Percentiles rank a stretch among this genome's conserved stretches.
phyloP scores from a whole-genome alignment of 2,888 invertebrate species.

The Agrotis ipsilon region DNA sequence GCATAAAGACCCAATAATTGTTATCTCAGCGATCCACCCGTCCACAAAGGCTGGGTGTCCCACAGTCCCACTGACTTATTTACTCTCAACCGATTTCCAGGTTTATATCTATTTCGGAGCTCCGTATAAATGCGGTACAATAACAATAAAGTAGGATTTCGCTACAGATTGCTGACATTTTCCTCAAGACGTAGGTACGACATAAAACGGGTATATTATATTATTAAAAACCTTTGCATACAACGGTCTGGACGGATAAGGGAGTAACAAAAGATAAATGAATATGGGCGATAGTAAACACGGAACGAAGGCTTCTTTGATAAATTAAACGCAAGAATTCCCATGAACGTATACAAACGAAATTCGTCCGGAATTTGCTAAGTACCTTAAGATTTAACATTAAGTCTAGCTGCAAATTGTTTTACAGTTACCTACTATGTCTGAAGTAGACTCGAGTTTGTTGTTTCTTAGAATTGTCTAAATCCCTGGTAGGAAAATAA shows the following conservation, averaged over 20 bases:
- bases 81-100: constrained; percentile 84
- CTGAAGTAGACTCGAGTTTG: background rate
- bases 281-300: constrained; percentile 59
- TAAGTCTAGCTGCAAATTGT: constrained; percentile 26
- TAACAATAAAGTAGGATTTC: constrained; percentile 89
- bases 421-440: constrained; percentile 15
- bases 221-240: constrained; percentile 88
- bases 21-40: constrained; percentile 81
- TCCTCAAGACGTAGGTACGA: constrained; percentile 82
- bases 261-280: constrained; percentile 67
- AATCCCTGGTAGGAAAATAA: background rate
- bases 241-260: constrained; percentile 72
- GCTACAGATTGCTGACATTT: constrained; percentile 88
- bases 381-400: constrained; percentile 23
- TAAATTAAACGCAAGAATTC: constrained; percentile 50
- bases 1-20: constrained; percentile 84
- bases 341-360: constrained; percentile 39
- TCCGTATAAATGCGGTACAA: constrained; percentile 86
- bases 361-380: constrained; percentile 17
- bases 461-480: constrained; percentile 4
- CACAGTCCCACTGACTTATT: constrained; percentile 80
- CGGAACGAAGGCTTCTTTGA: constrained; percentile 45
- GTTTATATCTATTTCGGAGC: constrained; percentile 85
- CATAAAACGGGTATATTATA: constrained; percentile 81
- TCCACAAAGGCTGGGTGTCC: constrained; percentile 73